Evolutionary conservation across 2,797 vertebrate species (phyloP).

Genomic region (Lateolabrax maculatus): DNA sequence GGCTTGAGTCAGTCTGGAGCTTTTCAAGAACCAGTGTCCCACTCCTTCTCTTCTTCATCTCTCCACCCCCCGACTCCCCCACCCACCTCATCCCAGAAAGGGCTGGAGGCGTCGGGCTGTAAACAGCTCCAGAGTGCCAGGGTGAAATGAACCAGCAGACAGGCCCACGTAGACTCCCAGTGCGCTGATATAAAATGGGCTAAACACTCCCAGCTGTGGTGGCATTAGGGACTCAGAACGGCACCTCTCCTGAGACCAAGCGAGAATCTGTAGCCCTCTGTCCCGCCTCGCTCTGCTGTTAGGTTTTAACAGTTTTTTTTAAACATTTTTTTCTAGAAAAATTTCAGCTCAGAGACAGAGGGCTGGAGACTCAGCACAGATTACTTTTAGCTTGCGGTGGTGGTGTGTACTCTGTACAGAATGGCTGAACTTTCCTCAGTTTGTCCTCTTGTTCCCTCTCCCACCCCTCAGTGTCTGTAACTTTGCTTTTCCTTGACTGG

Average conservation of each 20-base stretch:
- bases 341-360: conserved; percentile 55
- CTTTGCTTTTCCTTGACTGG: conserved; percentile 41
- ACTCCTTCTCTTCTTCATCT: conserved; percentile 35
- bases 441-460: conserved; percentile 29
- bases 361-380: conserved; percentile 26
- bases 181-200: conserved; percentile 63
- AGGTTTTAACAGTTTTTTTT: too few relatives aligned
- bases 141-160: conserved; percentile 82
- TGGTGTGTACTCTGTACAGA: conserved; percentile 17
- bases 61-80: conserved; percentile 33
- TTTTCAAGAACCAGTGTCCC: conserved; percentile 50
- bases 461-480: conserved; percentile 19
- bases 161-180: conserved; percentile 63
- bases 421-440: conserved; percentile 47
- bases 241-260: conserved; percentile 63
- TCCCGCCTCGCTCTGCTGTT: conserved; percentile 30
- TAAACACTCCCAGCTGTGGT: conserved; percentile 82
- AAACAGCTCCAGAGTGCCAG: conserved; percentile 77
- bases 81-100: conserved; percentile 56
- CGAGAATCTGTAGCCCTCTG: conserved; percentile 45
- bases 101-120: conserved; percentile 77
- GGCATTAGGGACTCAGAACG: conserved; percentile 67
- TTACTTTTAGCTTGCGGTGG: conserved; percentile 61
- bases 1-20: conserved; percentile 57
- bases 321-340: too few relatives aligned